phyloP scores from a whole-genome alignment of 2,797 vertebrate genomes.

The Rhinogobio ventralis region DNA sequence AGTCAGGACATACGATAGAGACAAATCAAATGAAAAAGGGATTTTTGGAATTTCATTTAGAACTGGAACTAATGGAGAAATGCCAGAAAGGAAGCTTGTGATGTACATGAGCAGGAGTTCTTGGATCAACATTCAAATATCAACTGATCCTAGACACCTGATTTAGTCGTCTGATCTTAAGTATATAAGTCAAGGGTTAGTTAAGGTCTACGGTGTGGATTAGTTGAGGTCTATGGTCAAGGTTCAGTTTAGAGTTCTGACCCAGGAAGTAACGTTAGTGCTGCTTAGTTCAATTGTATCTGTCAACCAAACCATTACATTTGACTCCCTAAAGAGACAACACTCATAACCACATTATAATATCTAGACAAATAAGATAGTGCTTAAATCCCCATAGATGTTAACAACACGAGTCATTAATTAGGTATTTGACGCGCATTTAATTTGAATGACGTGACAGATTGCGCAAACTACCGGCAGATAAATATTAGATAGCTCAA shows the following conservation, averaged over 20 bases:
- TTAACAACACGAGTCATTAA: not conserved
- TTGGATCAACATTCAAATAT: not conserved
- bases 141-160: not conserved
- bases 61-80: not conserved
- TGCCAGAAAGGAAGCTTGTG: not conserved
- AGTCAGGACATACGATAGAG: not conserved
- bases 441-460: constrained; percentile 10
- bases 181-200: not conserved
- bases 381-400: not conserved
- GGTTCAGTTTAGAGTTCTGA: not conserved
- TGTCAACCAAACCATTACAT: not conserved
- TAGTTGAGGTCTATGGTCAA: not conserved
- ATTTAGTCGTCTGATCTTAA: not conserved
- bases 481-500: not conserved
- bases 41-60: not conserved
- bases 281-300: not conserved
- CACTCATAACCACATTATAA: no score
- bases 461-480: constrained; percentile 25
- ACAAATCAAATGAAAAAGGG: not conserved
- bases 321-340: not conserved
- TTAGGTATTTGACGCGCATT: not conserved
- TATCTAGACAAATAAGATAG: not conserved
- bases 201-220: not conserved
- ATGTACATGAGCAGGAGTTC: not conserved
- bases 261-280: not conserved